Percentiles rank a stretch among this genome's conserved stretches.
Evolutionary conservation across 1,140 invertebrate species (phyloP).

Genomic region (Hyles vespertilio): DNA sequence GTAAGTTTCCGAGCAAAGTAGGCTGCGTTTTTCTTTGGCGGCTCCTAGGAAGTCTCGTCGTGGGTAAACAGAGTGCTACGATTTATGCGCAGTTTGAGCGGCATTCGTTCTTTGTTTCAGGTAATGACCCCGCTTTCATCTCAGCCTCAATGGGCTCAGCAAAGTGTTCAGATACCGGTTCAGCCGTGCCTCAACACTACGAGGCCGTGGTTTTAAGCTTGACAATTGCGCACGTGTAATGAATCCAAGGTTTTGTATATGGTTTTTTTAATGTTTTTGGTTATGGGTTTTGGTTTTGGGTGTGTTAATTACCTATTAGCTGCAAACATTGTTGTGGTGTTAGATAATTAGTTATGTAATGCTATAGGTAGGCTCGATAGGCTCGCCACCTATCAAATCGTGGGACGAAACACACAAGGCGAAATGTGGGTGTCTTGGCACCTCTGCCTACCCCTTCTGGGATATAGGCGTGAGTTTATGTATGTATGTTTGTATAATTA

Average conservation of each 20-base stretch:
- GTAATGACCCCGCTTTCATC: constrained; percentile 74
- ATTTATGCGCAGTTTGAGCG: constrained; percentile 68
- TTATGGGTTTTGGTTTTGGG: too few species aligned
- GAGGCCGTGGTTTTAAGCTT: not conserved
- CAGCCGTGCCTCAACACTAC: constrained; percentile 8
- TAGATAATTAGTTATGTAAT: too few species aligned
- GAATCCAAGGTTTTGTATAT: constrained; percentile 1
- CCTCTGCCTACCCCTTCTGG: too few species aligned
- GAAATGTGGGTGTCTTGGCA: too few species aligned
- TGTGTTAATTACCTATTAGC: too few species aligned
- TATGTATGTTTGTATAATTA: too few species aligned
- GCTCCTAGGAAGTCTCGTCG: constrained; percentile 54
- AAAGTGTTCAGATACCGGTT: constrained; percentile 57
- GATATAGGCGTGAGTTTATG: too few species aligned
- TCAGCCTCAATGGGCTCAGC: constrained; percentile 54
- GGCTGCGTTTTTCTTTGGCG: constrained; percentile 67
- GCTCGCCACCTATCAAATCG: too few species aligned
- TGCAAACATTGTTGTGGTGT: too few species aligned
- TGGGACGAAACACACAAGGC: too few species aligned
- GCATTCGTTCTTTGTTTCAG: constrained; percentile 67
- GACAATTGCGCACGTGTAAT: constrained; percentile 1
- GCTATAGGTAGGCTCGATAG: too few species aligned
- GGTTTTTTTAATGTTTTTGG: not conserved
- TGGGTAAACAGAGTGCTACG: constrained; percentile 64
- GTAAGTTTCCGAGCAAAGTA: constrained; percentile 46